phyloP scores from a whole-genome alignment of 2,888 invertebrate genomes.

The Seladonia tumulorum region DNA sequence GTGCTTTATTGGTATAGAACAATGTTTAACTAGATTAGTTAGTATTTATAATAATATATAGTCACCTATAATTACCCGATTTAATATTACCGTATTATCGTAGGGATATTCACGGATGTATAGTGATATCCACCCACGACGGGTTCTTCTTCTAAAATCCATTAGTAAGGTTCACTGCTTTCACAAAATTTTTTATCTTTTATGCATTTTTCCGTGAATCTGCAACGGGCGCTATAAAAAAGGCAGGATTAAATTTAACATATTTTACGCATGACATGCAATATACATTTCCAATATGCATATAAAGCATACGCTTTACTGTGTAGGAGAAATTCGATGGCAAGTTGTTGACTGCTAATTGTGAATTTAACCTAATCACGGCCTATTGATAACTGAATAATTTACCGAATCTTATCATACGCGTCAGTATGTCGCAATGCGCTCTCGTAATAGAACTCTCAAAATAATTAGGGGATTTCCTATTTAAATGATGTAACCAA shows the following conservation, averaged over 20 bases:
- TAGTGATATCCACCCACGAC: not conserved
- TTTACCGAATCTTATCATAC: conserved; percentile 38
- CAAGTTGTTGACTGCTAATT: conserved; percentile 13
- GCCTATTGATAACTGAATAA: conserved; percentile 24
- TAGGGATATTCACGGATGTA: not conserved
- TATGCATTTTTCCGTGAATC: not conserved
- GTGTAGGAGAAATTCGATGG: too few species aligned
- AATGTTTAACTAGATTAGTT: too few species aligned
- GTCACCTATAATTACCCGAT: not conserved
- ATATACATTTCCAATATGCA: not conserved
- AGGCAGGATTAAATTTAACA: not conserved
- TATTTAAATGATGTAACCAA: not conserved
- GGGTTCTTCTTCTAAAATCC: not conserved
- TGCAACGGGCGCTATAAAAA: not conserved
- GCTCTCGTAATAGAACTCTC: not conserved
- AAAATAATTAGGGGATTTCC: conserved; percentile 23
- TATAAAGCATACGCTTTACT: not conserved
- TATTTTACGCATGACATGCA: not conserved
- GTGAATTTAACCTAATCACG: conserved; percentile 9
- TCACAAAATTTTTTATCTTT: not conserved
- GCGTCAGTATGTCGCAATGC: conserved; percentile 17
- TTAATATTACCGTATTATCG: not conserved
- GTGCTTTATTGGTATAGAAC: not conserved
- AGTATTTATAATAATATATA: too few species aligned
- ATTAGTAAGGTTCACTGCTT: not conserved